Percentiles rank a stretch among this genome's conserved stretches.
These are phyloP conservation scores for Cyanocitta stelleri DNA, from an alignment of 2,113 vertebrate species.

Conservation along the genomic window DNA sequence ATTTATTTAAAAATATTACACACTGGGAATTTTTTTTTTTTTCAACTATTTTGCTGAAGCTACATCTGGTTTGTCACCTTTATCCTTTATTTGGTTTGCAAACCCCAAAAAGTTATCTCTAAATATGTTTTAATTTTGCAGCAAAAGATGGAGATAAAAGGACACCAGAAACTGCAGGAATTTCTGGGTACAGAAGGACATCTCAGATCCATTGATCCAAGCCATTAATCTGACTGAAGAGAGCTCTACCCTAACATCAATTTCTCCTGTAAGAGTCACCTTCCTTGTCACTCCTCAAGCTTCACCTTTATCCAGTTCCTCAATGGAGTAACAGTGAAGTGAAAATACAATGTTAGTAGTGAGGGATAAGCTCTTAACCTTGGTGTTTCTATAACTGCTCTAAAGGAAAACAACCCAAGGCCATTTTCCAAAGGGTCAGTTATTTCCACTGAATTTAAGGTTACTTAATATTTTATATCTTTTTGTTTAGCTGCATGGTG, in stretches of 20 bases:
- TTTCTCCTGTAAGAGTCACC: conserved; percentile 21
- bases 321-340: not conserved
- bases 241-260: not conserved
- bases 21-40: not conserved
- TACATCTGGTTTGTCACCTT: not conserved
- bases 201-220: not conserved
- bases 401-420: not conserved
- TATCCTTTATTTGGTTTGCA: not conserved
- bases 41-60: not conserved
- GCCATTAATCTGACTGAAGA: conserved; percentile 38
- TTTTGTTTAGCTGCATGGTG: not conserved
- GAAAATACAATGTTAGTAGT: not conserved
- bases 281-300: conserved; percentile 4
- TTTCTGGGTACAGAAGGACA: not conserved
- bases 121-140: not conserved
- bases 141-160: not conserved
- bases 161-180: not conserved
- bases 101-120: not conserved
- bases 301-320: conserved; percentile 9
- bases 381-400: not conserved
- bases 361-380: not conserved
- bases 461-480: not conserved
- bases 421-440: not conserved
- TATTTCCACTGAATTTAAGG: not conserved
- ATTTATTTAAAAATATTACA: not conserved